phyloP scores from a whole-genome alignment of 2,797 vertebrate species.

The Austrolebias charrua region DNA sequence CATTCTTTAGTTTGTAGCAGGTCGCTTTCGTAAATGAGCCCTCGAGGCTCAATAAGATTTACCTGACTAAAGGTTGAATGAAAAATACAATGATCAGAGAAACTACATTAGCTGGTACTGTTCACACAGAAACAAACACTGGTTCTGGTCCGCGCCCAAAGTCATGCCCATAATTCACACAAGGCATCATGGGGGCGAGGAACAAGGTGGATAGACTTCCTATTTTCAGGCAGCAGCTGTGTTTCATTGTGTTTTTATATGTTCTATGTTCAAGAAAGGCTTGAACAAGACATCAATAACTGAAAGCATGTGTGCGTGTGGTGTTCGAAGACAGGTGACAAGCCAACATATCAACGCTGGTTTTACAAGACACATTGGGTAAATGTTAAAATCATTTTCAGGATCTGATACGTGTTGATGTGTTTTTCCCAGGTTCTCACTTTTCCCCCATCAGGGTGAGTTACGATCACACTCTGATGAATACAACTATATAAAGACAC shows the following conservation, averaged over 20 bases:
- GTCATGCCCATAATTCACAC: no score
- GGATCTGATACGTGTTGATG: slow-evolving; percentile 55
- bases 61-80: no score
- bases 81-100: no score
- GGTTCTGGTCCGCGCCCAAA: no score
- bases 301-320: neutral
- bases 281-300: neutral
- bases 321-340: slow-evolving; percentile 16
- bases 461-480: slow-evolving; percentile 61
- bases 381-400: slow-evolving; percentile 50
- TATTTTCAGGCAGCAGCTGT: neutral
- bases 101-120: no score
- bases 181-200: no score
- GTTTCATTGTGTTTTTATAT: slow-evolving; percentile 6
- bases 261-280: neutral
- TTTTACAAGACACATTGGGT: slow-evolving; percentile 61
- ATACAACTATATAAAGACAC: slow-evolving; percentile 38
- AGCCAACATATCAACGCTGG: slow-evolving; percentile 52
- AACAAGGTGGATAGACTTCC: neutral
- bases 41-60: no score
- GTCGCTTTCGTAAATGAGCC: no score
- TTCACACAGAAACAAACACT: no score
- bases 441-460: slow-evolving; percentile 53
- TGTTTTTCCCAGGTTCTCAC: slow-evolving; percentile 55
- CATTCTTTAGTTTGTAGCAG: no score